A percentile compares a stretch with the other conserved stretches of the same genome.
These are phyloP conservation scores for Neosilurus hyrtlii DNA, from an alignment of 2,797 vertebrate species.

Conservation along the genomic window DNA sequence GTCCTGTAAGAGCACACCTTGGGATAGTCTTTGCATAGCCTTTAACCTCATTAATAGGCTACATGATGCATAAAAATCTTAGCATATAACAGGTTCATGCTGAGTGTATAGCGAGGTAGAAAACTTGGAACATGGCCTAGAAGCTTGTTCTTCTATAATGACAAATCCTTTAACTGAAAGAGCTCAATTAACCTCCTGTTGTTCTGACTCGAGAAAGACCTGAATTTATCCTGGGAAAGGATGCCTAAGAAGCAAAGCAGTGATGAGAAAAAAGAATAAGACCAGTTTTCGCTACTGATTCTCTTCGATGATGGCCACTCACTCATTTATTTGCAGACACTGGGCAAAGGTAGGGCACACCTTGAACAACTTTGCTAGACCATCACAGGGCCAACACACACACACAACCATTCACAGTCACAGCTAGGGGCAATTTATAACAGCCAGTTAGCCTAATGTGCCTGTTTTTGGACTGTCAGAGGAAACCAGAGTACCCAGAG, in stretches of 20 bases:
- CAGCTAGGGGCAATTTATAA: no score
- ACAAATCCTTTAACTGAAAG: conserved; percentile 45
- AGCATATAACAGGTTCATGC: conserved; percentile 29
- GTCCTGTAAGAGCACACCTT: background rate
- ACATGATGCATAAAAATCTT: conserved; percentile 18
- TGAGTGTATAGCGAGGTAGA: conserved; percentile 35
- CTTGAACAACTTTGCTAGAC: no score
- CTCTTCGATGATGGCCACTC: background rate
- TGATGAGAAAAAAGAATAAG: background rate
- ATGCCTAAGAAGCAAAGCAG: background rate
- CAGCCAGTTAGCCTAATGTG: no score
- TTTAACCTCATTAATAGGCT: conserved; percentile 16
- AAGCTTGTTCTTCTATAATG: conserved; percentile 47
- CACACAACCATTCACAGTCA: no score
- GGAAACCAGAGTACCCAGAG: no score
- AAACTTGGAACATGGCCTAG: conserved; percentile 32
- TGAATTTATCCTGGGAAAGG: background rate
- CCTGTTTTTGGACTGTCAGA: no score
- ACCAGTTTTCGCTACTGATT: background rate
- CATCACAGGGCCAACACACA: no score
- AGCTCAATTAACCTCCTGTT: conserved; percentile 56
- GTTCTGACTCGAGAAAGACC: conserved; percentile 10
- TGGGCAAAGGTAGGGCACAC: no score
- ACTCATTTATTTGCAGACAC: no score
- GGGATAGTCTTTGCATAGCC: background rate